Evolutionary conservation across 1,140 invertebrate species (phyloP).

Genomic region (Anastrepha obliqua): DNA sequence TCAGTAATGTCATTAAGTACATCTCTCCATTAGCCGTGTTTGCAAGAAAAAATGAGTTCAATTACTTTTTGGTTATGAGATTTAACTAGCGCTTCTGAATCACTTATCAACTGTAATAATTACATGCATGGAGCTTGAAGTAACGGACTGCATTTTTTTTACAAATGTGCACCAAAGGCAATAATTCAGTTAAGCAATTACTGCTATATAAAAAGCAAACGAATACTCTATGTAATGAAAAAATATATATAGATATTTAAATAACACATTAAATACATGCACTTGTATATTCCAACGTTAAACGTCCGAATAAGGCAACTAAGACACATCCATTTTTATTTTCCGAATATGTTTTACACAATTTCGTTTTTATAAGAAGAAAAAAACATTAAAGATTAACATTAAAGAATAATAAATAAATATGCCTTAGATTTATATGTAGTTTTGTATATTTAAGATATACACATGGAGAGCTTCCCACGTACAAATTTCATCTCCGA

Average conservation of each 20-base stretch:
- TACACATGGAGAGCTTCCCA: constrained; percentile 49
- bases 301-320: constrained; percentile 19
- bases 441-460: constrained; percentile 54
- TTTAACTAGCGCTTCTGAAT: too few species aligned
- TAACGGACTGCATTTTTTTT: too few species aligned
- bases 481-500: constrained; percentile 46
- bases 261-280: not conserved
- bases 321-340: not conserved
- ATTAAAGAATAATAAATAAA: not conserved
- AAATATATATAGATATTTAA: not conserved
- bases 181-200: not conserved
- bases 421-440: constrained; percentile 42
- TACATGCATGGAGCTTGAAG: too few species aligned
- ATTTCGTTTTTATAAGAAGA: not conserved
- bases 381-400: not conserved
- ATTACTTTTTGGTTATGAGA: too few species aligned
- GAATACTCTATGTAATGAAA: not conserved
- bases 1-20: too few species aligned
- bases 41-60: too few species aligned
- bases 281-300: constrained; percentile 19
- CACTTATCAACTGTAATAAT: too few species aligned
- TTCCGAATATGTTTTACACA: not conserved
- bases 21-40: too few species aligned
- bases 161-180: not conserved
- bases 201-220: not conserved